Conservation (phyloP, 2,113 vertebrate genomes). For the Nothoprocta perdicaria region DNA sequence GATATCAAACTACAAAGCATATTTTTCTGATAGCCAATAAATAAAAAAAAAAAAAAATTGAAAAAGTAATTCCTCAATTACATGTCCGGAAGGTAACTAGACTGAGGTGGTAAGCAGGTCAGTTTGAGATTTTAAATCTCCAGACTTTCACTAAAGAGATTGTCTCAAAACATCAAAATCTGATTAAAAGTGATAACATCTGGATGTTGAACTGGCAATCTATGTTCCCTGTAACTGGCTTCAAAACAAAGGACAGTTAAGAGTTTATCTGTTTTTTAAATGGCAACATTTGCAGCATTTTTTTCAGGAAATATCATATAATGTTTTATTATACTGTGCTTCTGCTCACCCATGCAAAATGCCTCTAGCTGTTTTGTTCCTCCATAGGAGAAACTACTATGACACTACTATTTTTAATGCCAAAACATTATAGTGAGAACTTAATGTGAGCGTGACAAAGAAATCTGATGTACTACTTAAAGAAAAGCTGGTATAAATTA, state of each 20-base stretch:
- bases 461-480: neutral
- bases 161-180: slow-evolving; percentile 23
- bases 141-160: slow-evolving; percentile 19
- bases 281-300: neutral
- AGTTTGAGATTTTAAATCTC: slow-evolving; percentile 34
- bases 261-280: neutral
- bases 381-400: neutral
- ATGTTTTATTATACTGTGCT: neutral
- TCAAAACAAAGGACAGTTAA: neutral
- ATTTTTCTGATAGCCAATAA: neutral
- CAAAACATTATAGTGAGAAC: neutral
- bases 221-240: neutral
- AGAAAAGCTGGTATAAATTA: neutral
- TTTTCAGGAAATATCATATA: neutral
- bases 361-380: neutral
- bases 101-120: slow-evolving; percentile 1
- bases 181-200: slow-evolving; percentile 42
- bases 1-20: neutral
- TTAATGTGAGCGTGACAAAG: neutral
- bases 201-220: neutral
- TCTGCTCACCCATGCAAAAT: neutral
- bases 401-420: neutral
- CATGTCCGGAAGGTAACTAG: neutral
- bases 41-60: neutral
- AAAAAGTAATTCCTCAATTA: neutral